Conservation (phyloP, 2,888 invertebrate genomes). For the Acronicta alni region DNA sequence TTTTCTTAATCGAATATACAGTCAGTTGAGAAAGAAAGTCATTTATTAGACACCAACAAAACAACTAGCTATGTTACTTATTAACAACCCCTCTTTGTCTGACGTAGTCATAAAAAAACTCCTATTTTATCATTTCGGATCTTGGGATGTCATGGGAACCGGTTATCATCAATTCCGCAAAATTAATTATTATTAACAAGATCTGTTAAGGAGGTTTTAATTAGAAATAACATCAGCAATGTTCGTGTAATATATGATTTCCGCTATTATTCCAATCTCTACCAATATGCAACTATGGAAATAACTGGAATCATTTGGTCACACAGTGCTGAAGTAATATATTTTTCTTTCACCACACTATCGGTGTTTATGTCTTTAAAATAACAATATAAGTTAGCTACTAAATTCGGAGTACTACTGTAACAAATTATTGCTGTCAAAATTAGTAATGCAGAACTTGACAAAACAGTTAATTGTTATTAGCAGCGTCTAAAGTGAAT, state of each 20-base stretch:
- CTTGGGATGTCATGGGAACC: conserved; percentile 3
- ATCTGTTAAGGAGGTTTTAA: conserved; percentile 20
- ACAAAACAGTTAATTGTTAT: conserved; percentile 35
- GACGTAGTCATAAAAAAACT: conserved; percentile 4
- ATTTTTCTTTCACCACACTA: background rate
- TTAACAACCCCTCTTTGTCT: conserved; percentile 3
- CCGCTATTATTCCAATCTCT: conserved; percentile 26
- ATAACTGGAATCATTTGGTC: conserved; percentile 3
- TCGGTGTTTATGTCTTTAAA: too few relatives aligned
- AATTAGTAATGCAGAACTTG: conserved; percentile 37
- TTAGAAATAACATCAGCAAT: conserved; percentile 24
- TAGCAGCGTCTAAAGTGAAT: conserved; percentile 33
- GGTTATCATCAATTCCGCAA: conserved; percentile 23
- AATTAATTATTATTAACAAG: conserved; percentile 18
- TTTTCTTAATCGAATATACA: too few relatives aligned
- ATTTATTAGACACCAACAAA: background rate
- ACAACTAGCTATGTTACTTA: background rate
- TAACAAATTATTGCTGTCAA: conserved; percentile 26
- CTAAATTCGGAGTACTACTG: conserved; percentile 8
- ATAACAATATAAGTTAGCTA: background rate
- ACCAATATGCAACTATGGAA: conserved; percentile 12
- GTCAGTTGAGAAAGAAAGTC: too few relatives aligned
- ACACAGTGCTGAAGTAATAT: background rate
- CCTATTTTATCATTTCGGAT: conserved; percentile 10
- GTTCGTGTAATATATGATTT: conserved; percentile 19